A percentile compares a stretch with the other conserved stretches of the same genome.
Conservation (phyloP, 2,113 vertebrate species). For the Apaloderma vittatum region DNA sequence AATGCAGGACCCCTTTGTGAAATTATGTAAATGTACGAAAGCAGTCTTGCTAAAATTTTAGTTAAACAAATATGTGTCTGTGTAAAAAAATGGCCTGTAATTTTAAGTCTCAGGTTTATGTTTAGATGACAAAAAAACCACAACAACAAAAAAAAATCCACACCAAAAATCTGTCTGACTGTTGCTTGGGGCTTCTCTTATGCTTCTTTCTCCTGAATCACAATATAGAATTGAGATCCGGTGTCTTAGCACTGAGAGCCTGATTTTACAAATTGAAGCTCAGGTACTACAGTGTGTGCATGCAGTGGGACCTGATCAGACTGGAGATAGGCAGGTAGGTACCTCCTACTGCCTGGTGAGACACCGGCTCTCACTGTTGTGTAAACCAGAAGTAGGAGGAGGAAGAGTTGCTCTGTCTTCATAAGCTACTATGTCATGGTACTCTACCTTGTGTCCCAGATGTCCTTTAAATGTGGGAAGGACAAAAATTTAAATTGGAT, state of each 20-base stretch:
- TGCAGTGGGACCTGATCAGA: not conserved
- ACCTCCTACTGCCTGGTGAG: accelerated
- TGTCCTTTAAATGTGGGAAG: not conserved
- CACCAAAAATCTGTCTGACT: not conserved
- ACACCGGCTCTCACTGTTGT: not conserved
- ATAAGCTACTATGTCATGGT: accelerated
- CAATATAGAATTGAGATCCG: not conserved
- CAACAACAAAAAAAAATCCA: not conserved
- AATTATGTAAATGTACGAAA: not conserved
- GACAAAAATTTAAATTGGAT: not conserved
- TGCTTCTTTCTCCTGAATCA: not conserved
- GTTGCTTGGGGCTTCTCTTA: not conserved
- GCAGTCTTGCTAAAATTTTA: not conserved
- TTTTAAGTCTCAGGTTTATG: not conserved
- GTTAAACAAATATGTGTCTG: not conserved
- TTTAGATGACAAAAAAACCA: not conserved
- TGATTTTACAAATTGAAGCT: not conserved
- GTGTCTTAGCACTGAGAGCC: not conserved
- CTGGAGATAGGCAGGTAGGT: not conserved
- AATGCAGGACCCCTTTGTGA: not conserved
- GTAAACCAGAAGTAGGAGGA: not conserved
- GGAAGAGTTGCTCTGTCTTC: not conserved
- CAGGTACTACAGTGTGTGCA: accelerated
- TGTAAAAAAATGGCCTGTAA: not conserved
- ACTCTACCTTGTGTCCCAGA: not conserved